Evolutionary conservation across 2,888 invertebrate genomes (phyloP), one percentile per base, ranked within the genome.

Genomic region (Thecocarcelia acutangulata): DNA sequence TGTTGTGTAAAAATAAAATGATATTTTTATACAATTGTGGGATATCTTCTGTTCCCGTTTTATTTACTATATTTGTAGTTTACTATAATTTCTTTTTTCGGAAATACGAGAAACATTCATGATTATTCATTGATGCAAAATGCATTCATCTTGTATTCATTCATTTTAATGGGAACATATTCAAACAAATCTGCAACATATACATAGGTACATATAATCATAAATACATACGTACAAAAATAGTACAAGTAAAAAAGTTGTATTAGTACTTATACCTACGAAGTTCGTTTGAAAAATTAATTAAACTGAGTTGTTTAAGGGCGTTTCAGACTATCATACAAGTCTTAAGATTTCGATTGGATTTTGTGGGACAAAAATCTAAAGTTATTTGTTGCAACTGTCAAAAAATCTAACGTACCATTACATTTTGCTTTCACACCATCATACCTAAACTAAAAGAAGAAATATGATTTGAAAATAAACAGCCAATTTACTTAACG

Each of bases 61-160:
- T 69, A 56, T 70, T 63, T 69, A 70, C 69, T 54, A 70, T 37
- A 33, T 33, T 33, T 9, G 33, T 33, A 54, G 33, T 72, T 78
- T 78, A 72, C 78, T 78, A 68, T 58, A 63, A 69, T 28, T 46
- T 12, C 48, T 63, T 9, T 46, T 63, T 70, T 70, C 9, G 15
- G 17, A 40, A 77, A 63, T 77, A 70, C 63, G 48, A 70, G 40
- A 21, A 70, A 48, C 40, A 74, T 73, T 74, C 50, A 68, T 64
- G 70, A 70, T 75, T 80, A 70, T 75, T 80, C 80, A 70, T 75
- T 80, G 73, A 69, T 63, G 73, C 48, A 74, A 46, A 77, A 50
- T 52, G 52, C 52, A 61, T 61, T 68, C 75, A 59, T 59, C 50
- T 75, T 33, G 8, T 58, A 59, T 59, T 68, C 75, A 74, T 72